These are phyloP conservation scores for Ceratina calcarata DNA, from an alignment of 1,140 invertebrate species.

Conservation along the genomic window DNA sequence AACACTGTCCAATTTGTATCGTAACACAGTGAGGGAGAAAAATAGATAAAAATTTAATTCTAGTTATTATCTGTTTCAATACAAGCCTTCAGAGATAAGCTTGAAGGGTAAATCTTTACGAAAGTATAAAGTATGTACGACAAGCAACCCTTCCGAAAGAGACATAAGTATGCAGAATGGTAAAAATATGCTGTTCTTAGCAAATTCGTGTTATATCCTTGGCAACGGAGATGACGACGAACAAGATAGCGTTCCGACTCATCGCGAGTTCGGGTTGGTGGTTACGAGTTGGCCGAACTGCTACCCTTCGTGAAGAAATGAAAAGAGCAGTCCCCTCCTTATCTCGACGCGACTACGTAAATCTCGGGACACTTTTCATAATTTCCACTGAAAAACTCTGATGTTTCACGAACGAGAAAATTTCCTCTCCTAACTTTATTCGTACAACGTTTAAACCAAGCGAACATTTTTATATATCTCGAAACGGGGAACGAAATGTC, in stretches of 20 bases:
- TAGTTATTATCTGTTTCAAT: not conserved
- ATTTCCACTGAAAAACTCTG: not conserved
- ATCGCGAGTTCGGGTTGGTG: not conserved
- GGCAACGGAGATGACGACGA: not conserved
- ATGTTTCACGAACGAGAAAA: not conserved
- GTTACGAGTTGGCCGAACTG: slow-evolving; percentile 22
- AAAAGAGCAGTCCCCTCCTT: slow-evolving; percentile 2
- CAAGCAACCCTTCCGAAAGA: not conserved
- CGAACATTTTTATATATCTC: not conserved
- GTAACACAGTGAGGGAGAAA: no score
- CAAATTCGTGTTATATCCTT: not conserved
- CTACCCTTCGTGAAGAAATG: not conserved
- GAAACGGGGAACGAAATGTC: not conserved
- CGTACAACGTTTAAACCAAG: not conserved
- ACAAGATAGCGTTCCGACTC: not conserved
- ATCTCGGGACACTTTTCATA: not conserved
- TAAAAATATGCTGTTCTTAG: not conserved
- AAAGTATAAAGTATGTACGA: not conserved
- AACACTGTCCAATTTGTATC: no score
- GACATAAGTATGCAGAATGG: not conserved
- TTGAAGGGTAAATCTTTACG: no score
- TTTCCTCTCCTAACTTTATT: not conserved
- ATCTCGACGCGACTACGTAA: slow-evolving; percentile 15
- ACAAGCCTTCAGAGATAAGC: not conserved
- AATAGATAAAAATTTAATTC: slow-evolving; percentile 4